Conservation (phyloP, 37 sponge, comb jelly and placozoan genomes). For the Mnemiopsis leidyi region DNA sequence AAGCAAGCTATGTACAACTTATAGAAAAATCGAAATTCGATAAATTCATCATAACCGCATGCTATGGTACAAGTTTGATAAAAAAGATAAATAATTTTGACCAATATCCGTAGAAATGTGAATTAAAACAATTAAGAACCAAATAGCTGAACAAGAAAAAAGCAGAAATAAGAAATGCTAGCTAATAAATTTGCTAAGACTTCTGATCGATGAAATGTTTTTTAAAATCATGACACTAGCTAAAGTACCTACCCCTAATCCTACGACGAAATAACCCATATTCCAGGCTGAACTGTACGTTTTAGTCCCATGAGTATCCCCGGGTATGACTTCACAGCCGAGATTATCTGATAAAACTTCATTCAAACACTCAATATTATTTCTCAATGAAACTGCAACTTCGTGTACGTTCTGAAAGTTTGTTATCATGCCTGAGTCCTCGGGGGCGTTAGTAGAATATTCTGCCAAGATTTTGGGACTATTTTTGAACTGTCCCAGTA, state of each 20-base stretch:
- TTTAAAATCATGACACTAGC: neutral
- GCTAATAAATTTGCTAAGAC: neutral
- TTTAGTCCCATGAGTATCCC: neutral
- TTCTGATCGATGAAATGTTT: neutral
- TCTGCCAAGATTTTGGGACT: neutral
- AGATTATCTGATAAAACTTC: neutral
- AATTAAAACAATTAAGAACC: too few relatives aligned
- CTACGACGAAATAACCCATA: neutral
- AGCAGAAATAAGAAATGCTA: neutral
- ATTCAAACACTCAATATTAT: constrained; percentile 16
- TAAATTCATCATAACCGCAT: too few relatives aligned
- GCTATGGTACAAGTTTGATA: too few relatives aligned
- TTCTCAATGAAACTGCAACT: neutral
- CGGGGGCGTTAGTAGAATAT: neutral
- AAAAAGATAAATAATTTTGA: too few relatives aligned
- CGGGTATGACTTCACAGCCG: neutral
- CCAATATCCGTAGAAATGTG: too few relatives aligned
- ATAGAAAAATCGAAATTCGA: too few relatives aligned
- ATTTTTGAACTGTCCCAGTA: neutral
- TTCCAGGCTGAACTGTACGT: neutral
- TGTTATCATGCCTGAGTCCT: constrained; percentile 14
- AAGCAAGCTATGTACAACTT: too few relatives aligned
- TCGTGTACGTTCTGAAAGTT: neutral
- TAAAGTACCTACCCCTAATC: neutral
- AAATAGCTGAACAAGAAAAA: too few relatives aligned